These are phyloP conservation scores for Zeuzera pyrina DNA, from an alignment of 2,888 invertebrate species.

Conservation along the genomic window DNA sequence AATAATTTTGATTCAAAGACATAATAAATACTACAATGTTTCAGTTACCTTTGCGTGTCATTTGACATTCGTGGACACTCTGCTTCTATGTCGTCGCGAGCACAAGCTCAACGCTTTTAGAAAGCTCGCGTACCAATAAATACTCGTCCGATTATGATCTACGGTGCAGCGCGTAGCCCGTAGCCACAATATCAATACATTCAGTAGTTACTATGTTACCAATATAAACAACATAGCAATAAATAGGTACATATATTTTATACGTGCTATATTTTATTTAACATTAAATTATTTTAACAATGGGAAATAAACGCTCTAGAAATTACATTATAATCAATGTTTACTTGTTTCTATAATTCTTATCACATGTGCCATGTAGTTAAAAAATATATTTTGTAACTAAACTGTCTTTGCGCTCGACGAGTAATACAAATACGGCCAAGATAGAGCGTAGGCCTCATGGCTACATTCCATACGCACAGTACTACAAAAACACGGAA, in stretches of 20 bases:
- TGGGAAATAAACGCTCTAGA: too few species aligned
- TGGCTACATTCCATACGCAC: too few species aligned
- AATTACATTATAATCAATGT: too few species aligned
- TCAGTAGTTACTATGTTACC: slow-evolving; percentile 18
- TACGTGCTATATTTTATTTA: too few species aligned
- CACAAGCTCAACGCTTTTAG: slow-evolving; percentile 35
- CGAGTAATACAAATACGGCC: too few species aligned
- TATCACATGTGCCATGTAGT: too few species aligned
- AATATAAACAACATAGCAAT: not conserved
- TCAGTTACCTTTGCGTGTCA: slow-evolving; percentile 43
- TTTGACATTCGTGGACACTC: slow-evolving; percentile 44
- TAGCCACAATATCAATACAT: slow-evolving; percentile 39
- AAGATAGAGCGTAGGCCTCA: too few species aligned
- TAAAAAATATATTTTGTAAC: too few species aligned
- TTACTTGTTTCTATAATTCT: too few species aligned
- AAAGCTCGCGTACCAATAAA: slow-evolving; percentile 65
- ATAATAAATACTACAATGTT: slow-evolving; percentile 33
- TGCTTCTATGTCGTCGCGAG: slow-evolving; percentile 22
- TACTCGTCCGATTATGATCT: slow-evolving; percentile 70
- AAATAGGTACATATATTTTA: not conserved
- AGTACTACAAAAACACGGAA: too few species aligned
- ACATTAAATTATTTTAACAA: too few species aligned
- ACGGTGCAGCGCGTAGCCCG: slow-evolving; percentile 69
- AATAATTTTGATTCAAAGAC: slow-evolving; percentile 26
- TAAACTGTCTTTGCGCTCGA: too few species aligned